phyloP scores from a whole-genome alignment of 1,140 invertebrate species.

The Brachionus paranguensis region DNA sequence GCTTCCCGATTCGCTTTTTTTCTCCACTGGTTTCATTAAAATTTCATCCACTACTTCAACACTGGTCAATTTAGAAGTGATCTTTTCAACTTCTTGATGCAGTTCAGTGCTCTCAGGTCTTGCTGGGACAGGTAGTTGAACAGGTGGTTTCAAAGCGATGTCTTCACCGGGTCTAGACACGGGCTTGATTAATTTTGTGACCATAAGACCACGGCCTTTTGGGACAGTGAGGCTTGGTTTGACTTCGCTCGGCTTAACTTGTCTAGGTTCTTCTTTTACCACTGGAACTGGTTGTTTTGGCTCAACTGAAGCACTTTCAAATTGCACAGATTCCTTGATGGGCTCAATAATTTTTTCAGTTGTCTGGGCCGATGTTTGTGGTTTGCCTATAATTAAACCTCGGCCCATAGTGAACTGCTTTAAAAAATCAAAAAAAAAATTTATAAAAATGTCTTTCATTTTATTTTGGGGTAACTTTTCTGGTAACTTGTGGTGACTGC shows the following conservation, averaged over 20 bases:
- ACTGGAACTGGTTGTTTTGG: background rate
- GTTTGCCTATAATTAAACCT: background rate
- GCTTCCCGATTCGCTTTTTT: conserved; percentile 11
- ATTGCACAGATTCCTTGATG: background rate
- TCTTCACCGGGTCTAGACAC: background rate
- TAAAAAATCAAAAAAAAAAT: background rate
- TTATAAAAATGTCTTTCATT: background rate
- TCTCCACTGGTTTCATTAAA: background rate
- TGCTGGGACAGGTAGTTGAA: background rate
- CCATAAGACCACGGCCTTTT: background rate
- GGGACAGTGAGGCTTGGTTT: background rate
- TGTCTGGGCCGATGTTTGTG: background rate
- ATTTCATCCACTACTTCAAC: background rate
- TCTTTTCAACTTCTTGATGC: background rate
- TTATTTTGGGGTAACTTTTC: background rate
- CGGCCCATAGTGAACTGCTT: background rate
- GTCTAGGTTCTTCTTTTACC: background rate
- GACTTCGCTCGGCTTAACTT: background rate
- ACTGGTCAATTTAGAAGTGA: background rate
- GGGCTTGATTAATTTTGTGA: background rate
- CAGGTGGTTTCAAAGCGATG: background rate
- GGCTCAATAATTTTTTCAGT: background rate
- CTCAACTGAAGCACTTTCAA: background rate
- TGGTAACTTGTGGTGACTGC: background rate
- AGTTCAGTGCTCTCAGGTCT: background rate